A percentile compares a stretch with the other conserved stretches of the same genome.
phyloP scores from a whole-genome alignment of 2,888 invertebrate species.

The Athalia cordata region DNA sequence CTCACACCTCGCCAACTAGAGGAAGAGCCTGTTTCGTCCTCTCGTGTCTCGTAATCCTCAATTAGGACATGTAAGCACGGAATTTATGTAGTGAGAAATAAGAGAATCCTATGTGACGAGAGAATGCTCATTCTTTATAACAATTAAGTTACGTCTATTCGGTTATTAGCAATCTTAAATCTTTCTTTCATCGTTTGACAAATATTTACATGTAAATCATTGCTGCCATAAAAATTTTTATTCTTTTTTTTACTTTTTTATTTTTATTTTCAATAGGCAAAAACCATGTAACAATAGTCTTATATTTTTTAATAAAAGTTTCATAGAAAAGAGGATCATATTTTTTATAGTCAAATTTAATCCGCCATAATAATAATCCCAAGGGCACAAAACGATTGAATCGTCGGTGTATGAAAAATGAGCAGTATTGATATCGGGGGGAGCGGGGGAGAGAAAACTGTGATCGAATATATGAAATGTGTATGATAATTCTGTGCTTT shows the following conservation, averaged over 20 bases:
- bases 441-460: background rate
- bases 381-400: background rate
- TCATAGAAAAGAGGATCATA: no score
- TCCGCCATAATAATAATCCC: no score
- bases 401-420: slow-evolving; percentile 11
- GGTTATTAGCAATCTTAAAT: background rate
- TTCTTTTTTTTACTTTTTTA: no score
- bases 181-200: background rate
- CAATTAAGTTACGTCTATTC: background rate
- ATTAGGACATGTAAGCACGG: background rate
- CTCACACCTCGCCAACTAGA: slow-evolving; percentile 47
- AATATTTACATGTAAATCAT: no score
- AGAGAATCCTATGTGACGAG: background rate
- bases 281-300: no score
- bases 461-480: background rate
- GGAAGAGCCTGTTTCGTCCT: slow-evolving; percentile 43
- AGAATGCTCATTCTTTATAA: slow-evolving; percentile 29
- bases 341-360: no score
- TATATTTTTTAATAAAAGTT: no score
- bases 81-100: slow-evolving; percentile 22
- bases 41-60: slow-evolving; percentile 27
- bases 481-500: slow-evolving; percentile 36
- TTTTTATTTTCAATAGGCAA: no score
- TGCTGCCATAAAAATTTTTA: no score
- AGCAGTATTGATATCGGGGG: background rate